A percentile compares a stretch with the other conserved stretches of the same genome.
Conservation (phyloP, 2,113 vertebrate species). For the Microcebus ravelobensis region DNA sequence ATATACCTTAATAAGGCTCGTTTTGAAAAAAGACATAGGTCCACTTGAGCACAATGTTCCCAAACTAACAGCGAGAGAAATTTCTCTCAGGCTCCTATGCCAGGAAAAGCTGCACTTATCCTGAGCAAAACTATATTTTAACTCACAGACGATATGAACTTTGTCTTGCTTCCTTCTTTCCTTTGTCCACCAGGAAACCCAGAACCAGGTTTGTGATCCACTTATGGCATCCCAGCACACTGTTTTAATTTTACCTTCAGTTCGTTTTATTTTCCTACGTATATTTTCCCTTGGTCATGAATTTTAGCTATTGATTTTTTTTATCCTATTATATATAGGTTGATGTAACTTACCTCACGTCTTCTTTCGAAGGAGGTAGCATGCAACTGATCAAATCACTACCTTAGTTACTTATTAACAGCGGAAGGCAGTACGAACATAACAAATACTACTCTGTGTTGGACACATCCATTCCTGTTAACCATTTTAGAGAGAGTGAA, state of each 20-base stretch:
- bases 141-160: background rate
- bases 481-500: background rate
- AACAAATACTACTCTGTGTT: background rate
- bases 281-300: background rate
- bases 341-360: background rate
- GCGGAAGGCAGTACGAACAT: background rate
- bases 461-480: background rate
- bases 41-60: background rate
- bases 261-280: background rate
- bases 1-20: background rate
- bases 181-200: background rate
- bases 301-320: background rate
- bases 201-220: background rate
- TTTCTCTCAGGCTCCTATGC: background rate
- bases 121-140: background rate
- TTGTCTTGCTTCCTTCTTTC: constrained; percentile 16
- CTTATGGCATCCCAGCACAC: background rate
- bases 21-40: background rate
- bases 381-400: background rate
- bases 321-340: background rate
- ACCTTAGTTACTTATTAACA: background rate
- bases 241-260: background rate
- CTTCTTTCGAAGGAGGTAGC: constrained; percentile 11
- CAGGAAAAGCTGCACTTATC: background rate
- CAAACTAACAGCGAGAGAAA: background rate